Base-by-base conservation (phyloP, 2,888 invertebrate species). In the Epistrophe grossulariae region DNA sequence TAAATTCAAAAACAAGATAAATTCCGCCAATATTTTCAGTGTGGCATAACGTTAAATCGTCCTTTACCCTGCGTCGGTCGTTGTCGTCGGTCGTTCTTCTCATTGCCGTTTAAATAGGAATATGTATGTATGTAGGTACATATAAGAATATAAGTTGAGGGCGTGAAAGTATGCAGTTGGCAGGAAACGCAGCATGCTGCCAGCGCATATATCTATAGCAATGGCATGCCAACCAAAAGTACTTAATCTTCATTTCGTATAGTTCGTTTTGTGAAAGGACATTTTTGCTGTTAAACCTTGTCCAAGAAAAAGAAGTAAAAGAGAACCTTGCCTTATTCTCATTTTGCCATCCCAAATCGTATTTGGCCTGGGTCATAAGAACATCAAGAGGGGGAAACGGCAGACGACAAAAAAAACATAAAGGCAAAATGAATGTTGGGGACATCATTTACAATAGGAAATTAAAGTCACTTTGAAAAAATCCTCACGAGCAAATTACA, bases 171-270 rank as follows among this genome's bases (percentile, higher is more conserved):
- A 71, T 85, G 78, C 78, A 78, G 57, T 85, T 85, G 85, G 78
- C 85, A 85, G 66, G 17, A 68, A 68, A 68, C 66, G 66, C 66
- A 68, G 66, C 66, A 68, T 50, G 66, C 50, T 48, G 48, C 48
- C 38, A 79, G 43, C 38, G n/a, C n/a, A n/a, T n/a, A n/a, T n/a
- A n/a, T n/a, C n/a, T n/a, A n/a, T n/a, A 55, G 59, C 40, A 57
- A 45, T 76, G 70, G 17, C 57, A 74, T n/a, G 43, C 73, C 74
- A 82, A 81, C 85, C 85, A 82, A 82, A 78, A 64, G 82, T 59
- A 71, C 85, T 85, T 79, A 38, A 85, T 82, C 85, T 82, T 85
- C 74, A 85, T 82, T 85, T 82, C 64, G 62, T 78, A n/a, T n/a
- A 52, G 84, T 81, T 62, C 68, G 24, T 24, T 48, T 73, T 81